Evolutionary conservation across 1,140 invertebrate species (phyloP), one percentile per base, ranked within the genome.

Genomic region (Agrypnia vestita): DNA sequence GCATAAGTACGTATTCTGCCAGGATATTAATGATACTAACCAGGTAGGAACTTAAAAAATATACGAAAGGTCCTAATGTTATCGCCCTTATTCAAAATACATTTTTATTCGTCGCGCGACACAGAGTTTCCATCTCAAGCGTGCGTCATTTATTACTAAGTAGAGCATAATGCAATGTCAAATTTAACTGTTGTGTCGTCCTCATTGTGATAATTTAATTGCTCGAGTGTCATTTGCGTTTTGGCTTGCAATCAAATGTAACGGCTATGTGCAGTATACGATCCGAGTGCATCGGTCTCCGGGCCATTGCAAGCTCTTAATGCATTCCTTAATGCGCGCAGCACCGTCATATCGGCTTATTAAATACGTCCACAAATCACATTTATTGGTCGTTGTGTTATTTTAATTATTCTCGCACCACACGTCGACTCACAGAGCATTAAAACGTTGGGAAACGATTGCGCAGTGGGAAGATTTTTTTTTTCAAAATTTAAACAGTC

Each of bases 241-340:
- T 82, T 82, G 81, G 81, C 81, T 56, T 15, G 51, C 51, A 72
- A 82, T 82, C 81, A 82, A 82, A 80, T 78, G 74, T 72, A 72
- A 73, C 74, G 49, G 74, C 67, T 69, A 71, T 55, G 9, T 55
- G 62, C 25, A 49, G 47, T 75, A 62, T 76, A 56, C 78, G 78
- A 80, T 78, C 44, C 69, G 69, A 59, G 71, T 73, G 77, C 59
- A 73, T 62, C 64, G 4, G 69, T 69, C 59, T 17, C 35, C 69
- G 46, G 19, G 47, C 78, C 64, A 80, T 82, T 82, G 74, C 78
- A 74, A 78, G 73, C 62, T 69, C 74, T 82, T 82, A 80, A 82
- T 82, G 78, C 55, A 44, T 67, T 79, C 59, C 78, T 82, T 82
- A 82, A 82, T 82, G 78, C 77, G 44, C 44, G 51, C 35, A 55